Evolutionary conservation across 2,797 vertebrate species (phyloP), one percentile per base, ranked within the genome.

Genomic region (Poeciliopsis turneri): DNA sequence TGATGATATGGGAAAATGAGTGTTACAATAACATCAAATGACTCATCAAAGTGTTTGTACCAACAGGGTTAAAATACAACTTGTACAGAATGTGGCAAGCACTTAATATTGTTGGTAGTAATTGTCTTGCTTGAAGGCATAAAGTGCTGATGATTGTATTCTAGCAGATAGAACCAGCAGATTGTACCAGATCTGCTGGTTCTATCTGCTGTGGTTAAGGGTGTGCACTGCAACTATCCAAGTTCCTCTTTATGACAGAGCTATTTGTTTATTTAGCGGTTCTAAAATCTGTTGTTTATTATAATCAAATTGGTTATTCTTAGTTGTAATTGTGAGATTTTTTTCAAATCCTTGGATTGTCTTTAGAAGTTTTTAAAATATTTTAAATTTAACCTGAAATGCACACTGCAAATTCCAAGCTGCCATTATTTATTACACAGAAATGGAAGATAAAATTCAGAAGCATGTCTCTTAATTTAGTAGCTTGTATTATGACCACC

Each of bases 21-120:
- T 53, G n/a, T n/a, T 53, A 80, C 25, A 36, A n/a, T 66, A 76
- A 36, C 10, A 49, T 15, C 36, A 12, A 53, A 53, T 84, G 84
- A 86, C 33, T 86, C 80, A 81, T 30, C 5, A 1, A 64, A 12
- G 8, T 75, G 66, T 87, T 83, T 81, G 74, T 12, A 28, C 49
- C 57, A 39, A 15, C 59, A 73, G 20, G 20, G 30, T 43, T 68
- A 9, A 43, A 25, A 74, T 74, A 75, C 77, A 77, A 46, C 47
- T 16, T 71, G 66, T 88, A 15, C 81, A 77, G n/a, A 2, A 77
- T 78, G 75, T 69, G 68, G 33, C 9, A 3, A 47, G 61, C 25
- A 57, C 28, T 33, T 75, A 43, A 45, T 74, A 51, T n/a, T 79
- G 28, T 51, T 77, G 53, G 10, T n/a, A 57, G 23, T 78, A 69